Evolutionary conservation across 2,797 vertebrate species (phyloP), one percentile per base, ranked within the genome.

Genomic region (Onychomys arenicola): DNA sequence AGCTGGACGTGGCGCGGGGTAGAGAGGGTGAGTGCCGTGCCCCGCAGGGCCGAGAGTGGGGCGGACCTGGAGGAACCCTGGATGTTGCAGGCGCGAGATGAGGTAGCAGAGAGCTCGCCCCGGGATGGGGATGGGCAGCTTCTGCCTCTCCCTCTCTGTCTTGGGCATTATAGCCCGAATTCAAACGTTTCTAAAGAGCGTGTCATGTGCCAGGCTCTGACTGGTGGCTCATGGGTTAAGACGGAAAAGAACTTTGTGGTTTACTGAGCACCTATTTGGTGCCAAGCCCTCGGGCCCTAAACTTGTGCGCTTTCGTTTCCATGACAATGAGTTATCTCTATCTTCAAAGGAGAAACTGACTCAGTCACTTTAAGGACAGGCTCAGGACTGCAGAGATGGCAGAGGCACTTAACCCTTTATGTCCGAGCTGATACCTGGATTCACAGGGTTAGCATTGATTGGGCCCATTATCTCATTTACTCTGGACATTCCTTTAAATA

Each of bases 21-120:
- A 0, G 81, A 43, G n/a, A 86, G 40, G 93, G 95, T 96, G 96
- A 95, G 97, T 96, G 97, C 43, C 83, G 55, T 65, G 37, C 27
- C 32, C 21, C 9, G 37, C 75, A 71, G 13, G 61, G 8, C n/a
- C 17, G 43, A 25, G 34, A 19, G 32, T n/a, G 59, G 59, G 78
- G 57, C 21, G 9, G 25, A 27, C 59, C 65, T 17, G 29, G 29
- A 55, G 78, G 32, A 43, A 40, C 69, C 14, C 21, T 59, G 52
- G 52, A 71, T 67, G 75, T 61, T 52, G 61, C 5, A 43, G 13
- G 25, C 16, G 2, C 4, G 7, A 57, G 43, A 11, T 8, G 69
- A 25, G 21, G 75, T 14, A 11, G 65, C 49, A 34, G 55, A 32
- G 37, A 23, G 32, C 11, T 81, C 10, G 5, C 65, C 9, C 57